phyloP scores from a whole-genome alignment of 2,888 invertebrate genomes.

The Xanthia togata region DNA sequence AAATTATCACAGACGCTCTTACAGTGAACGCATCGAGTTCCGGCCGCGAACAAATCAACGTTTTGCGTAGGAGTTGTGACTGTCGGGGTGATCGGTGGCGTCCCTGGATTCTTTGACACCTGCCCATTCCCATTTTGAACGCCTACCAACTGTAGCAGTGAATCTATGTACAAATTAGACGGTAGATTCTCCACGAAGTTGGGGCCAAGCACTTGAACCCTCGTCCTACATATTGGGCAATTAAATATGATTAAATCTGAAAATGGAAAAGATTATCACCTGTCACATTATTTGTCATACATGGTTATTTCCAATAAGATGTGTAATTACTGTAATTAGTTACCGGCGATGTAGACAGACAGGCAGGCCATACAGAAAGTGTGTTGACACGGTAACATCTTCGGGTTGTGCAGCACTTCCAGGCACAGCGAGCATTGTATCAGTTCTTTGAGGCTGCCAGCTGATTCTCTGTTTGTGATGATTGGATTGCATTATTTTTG shows the following conservation, averaged over 20 bases:
- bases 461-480: constrained; percentile 73
- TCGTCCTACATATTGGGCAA: constrained; percentile 91
- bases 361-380: constrained; percentile 92
- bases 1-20: constrained; percentile 79
- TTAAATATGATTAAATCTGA: constrained; percentile 80
- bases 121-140: constrained; percentile 64
- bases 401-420: constrained; percentile 89
- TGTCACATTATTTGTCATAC: constrained; percentile 9
- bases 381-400: constrained; percentile 92
- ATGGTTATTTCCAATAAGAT: constrained; percentile 34
- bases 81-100: constrained; percentile 73
- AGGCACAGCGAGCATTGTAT: constrained; percentile 91
- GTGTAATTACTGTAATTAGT: constrained; percentile 29
- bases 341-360: constrained; percentile 84
- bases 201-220: constrained; percentile 85
- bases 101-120: constrained; percentile 57
- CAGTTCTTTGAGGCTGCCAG: constrained; percentile 90
- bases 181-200: constrained; percentile 90
- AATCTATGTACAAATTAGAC: constrained; percentile 92
- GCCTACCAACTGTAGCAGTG: constrained; percentile 89
- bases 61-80: constrained; percentile 69
- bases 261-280: constrained; percentile 57
- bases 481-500: constrained; percentile 46
- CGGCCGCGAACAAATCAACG: constrained; percentile 81
- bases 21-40: constrained; percentile 80